Percentiles rank a stretch among this genome's conserved stretches.
These are phyloP conservation scores for Bradypodion pumilum DNA, from an alignment of 2,797 vertebrate genomes.

Conservation along the genomic window DNA sequence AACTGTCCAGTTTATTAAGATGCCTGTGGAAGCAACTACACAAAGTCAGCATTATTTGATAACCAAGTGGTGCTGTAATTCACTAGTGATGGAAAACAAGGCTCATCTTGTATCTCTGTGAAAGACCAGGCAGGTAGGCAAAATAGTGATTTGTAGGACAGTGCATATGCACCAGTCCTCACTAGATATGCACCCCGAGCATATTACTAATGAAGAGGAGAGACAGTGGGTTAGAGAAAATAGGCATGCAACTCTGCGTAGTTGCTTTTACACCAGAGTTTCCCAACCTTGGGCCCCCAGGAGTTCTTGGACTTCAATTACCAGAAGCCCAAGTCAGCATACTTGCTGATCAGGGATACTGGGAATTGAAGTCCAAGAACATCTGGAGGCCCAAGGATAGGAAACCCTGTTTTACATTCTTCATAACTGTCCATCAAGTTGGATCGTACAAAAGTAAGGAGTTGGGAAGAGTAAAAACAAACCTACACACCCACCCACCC, in stretches of 20 bases:
- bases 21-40: not conserved
- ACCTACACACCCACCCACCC: not conserved
- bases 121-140: not conserved
- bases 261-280: no score
- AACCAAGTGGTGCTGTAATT: not conserved
- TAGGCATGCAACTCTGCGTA: not conserved
- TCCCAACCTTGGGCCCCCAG: no score
- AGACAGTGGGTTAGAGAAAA: no score
- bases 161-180: not conserved
- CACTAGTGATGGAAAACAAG: not conserved
- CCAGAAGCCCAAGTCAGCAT: no score
- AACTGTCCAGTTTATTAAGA: not conserved
- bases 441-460: not conserved
- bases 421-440: not conserved
- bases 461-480: no score
- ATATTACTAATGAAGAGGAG: not conserved
- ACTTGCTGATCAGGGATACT: no score
- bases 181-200: not conserved
- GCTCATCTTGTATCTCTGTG: not conserved
- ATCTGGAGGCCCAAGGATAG: no score
- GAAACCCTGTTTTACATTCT: not conserved
- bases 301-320: no score
- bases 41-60: not conserved
- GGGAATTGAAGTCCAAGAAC: no score
- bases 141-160: not conserved